Percentiles rank a stretch among this genome's conserved stretches.
These are phyloP conservation scores for Epinotia demarniana DNA, from an alignment of 2,888 invertebrate species.

Conservation along the genomic window DNA sequence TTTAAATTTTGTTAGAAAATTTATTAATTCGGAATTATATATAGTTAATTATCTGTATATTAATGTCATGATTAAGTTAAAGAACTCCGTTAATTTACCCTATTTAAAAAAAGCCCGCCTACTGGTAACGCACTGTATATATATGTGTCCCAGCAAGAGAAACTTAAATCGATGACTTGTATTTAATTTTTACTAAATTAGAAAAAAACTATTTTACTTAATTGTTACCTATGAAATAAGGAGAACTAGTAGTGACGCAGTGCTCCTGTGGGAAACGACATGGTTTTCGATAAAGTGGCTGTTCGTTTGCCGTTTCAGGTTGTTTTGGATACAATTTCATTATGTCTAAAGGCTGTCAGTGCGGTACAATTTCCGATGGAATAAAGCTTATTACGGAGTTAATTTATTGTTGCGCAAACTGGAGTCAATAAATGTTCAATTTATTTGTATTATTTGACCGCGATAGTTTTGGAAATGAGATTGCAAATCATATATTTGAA, in stretches of 20 bases:
- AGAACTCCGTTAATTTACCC: no score
- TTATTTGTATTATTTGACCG: background rate
- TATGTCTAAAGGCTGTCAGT: conserved; percentile 40
- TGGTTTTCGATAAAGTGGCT: conserved; percentile 52
- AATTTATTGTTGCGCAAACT: background rate
- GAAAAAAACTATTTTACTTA: background rate
- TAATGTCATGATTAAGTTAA: no score
- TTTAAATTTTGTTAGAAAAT: no score
- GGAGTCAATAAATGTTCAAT: background rate
- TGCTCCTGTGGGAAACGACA: conserved; percentile 51
- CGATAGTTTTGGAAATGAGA: no score
- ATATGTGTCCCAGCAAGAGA: no score
- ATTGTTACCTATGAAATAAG: background rate
- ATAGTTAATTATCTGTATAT: no score
- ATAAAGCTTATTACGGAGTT: background rate
- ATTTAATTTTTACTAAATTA: background rate
- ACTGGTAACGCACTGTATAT: no score
- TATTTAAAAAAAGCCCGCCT: no score
- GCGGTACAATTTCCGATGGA: background rate
- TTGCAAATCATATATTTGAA: no score
- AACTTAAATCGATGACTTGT: no score
- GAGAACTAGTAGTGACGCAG: conserved; percentile 21
- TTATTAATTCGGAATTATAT: no score
- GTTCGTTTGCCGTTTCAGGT: conserved; percentile 50
- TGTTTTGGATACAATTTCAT: conserved; percentile 55